Conservation (phyloP, 2,797 vertebrate genomes). For the Neosilurus mollespiculum region DNA sequence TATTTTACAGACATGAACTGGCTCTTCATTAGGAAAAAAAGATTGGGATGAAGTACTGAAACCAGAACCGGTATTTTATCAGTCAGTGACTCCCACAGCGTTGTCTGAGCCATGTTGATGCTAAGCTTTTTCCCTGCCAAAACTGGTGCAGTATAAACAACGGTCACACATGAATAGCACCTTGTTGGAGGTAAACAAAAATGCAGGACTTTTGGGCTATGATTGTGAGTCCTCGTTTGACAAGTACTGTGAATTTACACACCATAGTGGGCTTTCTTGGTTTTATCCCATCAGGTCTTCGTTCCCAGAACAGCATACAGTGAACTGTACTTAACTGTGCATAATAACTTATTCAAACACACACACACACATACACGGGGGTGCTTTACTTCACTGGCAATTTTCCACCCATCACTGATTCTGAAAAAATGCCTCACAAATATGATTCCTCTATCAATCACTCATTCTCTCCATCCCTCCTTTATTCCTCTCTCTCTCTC, state of each 20-base stretch:
- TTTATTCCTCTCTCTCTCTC: constrained; percentile 48
- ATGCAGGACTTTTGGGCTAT: constrained; percentile 61
- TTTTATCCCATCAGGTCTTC: neutral
- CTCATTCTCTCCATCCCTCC: constrained; percentile 36
- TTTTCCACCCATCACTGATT: constrained; percentile 57
- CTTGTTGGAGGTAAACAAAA: constrained; percentile 64
- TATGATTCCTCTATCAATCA: constrained; percentile 41
- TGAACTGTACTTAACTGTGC: constrained; percentile 50
- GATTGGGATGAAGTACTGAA: neutral
- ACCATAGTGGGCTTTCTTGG: constrained; percentile 25
- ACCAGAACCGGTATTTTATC: neutral
- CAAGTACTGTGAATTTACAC: constrained; percentile 67
- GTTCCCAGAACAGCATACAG: constrained; percentile 43
- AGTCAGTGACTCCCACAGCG: constrained; percentile 51
- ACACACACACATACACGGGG: neutral
- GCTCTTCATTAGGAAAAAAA: neutral
- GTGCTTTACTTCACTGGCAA: constrained; percentile 34
- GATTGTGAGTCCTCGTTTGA: constrained; percentile 60
- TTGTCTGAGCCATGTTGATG: constrained; percentile 68
- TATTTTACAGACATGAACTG: neutral
- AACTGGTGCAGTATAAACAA: constrained; percentile 70
- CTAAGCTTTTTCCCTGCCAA: constrained; percentile 70
- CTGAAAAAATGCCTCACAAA: constrained; percentile 60
- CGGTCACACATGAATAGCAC: constrained; percentile 71
- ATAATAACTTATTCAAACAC: neutral